Evolutionary conservation across 2,888 invertebrate species (phyloP).

Genomic region (Noctua fimbriata): DNA sequence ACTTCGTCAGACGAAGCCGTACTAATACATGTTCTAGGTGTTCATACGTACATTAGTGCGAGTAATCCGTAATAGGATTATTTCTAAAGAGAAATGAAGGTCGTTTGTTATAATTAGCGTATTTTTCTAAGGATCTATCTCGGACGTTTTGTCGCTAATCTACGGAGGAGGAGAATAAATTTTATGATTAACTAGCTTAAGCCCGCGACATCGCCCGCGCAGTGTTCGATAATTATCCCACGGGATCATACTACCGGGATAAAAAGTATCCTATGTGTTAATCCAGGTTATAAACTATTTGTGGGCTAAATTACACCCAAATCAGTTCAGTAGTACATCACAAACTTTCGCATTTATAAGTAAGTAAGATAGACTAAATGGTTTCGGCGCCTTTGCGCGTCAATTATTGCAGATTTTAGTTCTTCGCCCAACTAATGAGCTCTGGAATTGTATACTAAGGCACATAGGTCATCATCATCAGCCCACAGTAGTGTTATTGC

Average conservation of each 20-base stretch:
- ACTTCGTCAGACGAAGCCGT: slow-evolving; percentile 64
- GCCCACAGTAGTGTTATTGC: too few relatives aligned
- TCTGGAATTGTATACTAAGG: background rate
- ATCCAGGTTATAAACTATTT: too few relatives aligned
- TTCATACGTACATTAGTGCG: slow-evolving; percentile 34
- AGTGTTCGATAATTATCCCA: too few relatives aligned
- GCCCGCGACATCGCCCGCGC: too few relatives aligned
- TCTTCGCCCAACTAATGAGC: too few relatives aligned
- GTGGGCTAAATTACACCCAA: too few relatives aligned
- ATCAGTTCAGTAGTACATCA: too few relatives aligned
- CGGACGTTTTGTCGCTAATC: slow-evolving; percentile 19
- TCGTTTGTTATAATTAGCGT: slow-evolving; percentile 35
- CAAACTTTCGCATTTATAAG: too few relatives aligned
- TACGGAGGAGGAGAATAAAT: background rate
- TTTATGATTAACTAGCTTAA: background rate
- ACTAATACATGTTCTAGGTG: slow-evolving; percentile 53
- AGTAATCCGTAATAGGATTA: slow-evolving; percentile 64
- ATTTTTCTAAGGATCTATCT: slow-evolving; percentile 38
- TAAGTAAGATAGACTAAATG: too few relatives aligned
- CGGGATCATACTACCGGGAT: too few relatives aligned
- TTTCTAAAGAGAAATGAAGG: slow-evolving; percentile 47
- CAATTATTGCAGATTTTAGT: background rate
- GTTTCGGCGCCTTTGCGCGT: background rate
- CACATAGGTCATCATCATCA: background rate
- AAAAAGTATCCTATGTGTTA: too few relatives aligned